Evolutionary conservation across 1,140 invertebrate species (phyloP).

Genomic region (Oedothorax gibbosus): DNA sequence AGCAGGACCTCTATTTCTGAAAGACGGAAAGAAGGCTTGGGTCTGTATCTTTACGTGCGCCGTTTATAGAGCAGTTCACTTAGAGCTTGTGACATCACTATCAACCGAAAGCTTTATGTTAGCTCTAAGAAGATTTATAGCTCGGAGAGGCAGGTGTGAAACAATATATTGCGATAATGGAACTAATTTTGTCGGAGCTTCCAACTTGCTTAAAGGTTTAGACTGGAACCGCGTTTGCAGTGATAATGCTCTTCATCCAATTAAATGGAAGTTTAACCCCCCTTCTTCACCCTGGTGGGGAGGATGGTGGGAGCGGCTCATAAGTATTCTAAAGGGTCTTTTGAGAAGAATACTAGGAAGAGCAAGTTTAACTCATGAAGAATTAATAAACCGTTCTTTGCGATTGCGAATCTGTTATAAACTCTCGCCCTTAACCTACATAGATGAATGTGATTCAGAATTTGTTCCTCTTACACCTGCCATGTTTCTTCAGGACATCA

Average conservation of each 20-base stretch:
- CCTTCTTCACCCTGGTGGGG: constrained; percentile 64
- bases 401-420: constrained; percentile 66
- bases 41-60: background rate
- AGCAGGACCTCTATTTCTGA: background rate
- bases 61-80: background rate
- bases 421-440: constrained; percentile 68
- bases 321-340: constrained; percentile 59
- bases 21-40: background rate
- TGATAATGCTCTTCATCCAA: constrained; percentile 7
- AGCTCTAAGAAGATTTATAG: background rate
- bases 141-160: constrained; percentile 17
- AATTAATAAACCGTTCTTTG: constrained; percentile 65
- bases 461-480: constrained; percentile 64
- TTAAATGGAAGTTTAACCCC: constrained; percentile 63
- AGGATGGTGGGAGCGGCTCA: constrained; percentile 63
- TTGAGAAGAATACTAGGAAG: constrained; percentile 63
- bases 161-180: constrained; percentile 56
- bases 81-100: background rate
- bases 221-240: background rate
- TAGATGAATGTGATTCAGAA: constrained; percentile 66
- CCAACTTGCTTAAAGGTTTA: background rate
- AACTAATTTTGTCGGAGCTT: constrained; percentile 33
- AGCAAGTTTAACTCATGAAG: constrained; percentile 57
- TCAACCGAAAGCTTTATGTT: background rate
- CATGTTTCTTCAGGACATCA: constrained; percentile 44